Base-by-base conservation (phyloP, 64 coral and sea anemone genomes). In the Catalaphyllia jardinei region DNA sequence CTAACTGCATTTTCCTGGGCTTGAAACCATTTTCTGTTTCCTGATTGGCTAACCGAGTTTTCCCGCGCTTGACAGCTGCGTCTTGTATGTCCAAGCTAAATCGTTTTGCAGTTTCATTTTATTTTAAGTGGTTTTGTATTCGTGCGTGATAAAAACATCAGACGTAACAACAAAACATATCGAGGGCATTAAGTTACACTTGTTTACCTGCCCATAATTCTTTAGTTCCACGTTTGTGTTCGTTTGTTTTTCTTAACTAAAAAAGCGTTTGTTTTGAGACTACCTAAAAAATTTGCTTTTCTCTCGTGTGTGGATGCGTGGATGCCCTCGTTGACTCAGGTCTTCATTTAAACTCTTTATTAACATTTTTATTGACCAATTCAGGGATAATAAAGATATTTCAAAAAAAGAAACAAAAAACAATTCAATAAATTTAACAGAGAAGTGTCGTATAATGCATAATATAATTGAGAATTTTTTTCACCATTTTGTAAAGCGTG, bases 311-410 rank as follows among this genome's bases (percentile, higher is more conserved):
- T 69, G 33, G 35, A 84, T 84, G 33, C 19, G 19, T 71, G 35
- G 35, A 85, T 85, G 81, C 81, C 62, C 81, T 85, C 81, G 81
- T 85, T 85, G 81, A 85, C 81, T 85, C 81, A 85, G 81, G 24
- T 85, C 18, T 35, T 8, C 38, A 71, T 27, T 46, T 71, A 71
- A 85, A 50, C 35, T 67, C 12, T 62, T 81, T 6, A 81, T 28
- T 61, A 28, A 29, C 35, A 30, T 10, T 11, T 9, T 33, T 63
- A 22, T 59, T 29, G 6, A 9, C 77, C 9, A 79, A 59, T 29
- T 79, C 22, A 29, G 0, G 9, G 69, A 51, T 85, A 42, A 28
- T 62, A 25, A 8, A 64, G 8, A 50, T 71, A 29, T 42, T 46
- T 14, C 24, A 1, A 50, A 46, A 16, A 31, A 2, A 81, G 29